Conservation (phyloP, 2,797 vertebrate genomes). For the Characodon lateralis region DNA sequence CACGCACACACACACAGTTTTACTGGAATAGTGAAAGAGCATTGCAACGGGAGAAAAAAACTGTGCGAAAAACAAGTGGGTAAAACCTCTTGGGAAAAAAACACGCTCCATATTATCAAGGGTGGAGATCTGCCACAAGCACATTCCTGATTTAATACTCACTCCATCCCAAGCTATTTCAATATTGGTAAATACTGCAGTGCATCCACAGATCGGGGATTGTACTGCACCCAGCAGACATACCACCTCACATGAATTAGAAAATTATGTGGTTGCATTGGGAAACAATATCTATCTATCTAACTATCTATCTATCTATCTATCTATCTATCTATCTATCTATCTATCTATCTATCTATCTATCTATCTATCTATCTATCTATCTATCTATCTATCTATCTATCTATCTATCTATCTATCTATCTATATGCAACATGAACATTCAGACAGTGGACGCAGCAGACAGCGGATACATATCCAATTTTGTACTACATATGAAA, state of each 20-base stretch:
- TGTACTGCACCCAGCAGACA: slow-evolving; percentile 50
- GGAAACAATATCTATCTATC: slow-evolving; percentile 16
- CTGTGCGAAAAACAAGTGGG: slow-evolving; percentile 73
- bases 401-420: no score
- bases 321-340: no score
- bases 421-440: no score
- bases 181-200: slow-evolving; percentile 74
- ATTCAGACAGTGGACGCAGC: no score
- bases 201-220: slow-evolving; percentile 50
- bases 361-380: no score
- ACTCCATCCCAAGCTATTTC: slow-evolving; percentile 73
- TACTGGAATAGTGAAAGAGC: slow-evolving; percentile 78
- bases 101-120: slow-evolving; percentile 78
- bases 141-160: slow-evolving; percentile 75
- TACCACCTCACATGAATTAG: slow-evolving; percentile 63
- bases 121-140: slow-evolving; percentile 75
- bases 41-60: slow-evolving; percentile 56
- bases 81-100: slow-evolving; percentile 71
- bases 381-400: no score
- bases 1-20: slow-evolving; percentile 28
- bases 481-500: no score
- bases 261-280: slow-evolving; percentile 44
- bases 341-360: no score
- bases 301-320: not conserved
- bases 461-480: no score